Percentiles rank a stretch among this genome's conserved stretches.
Evolutionary conservation across 2,113 vertebrate genomes (phyloP).

Genomic region (Pantherophis guttatus): DNA sequence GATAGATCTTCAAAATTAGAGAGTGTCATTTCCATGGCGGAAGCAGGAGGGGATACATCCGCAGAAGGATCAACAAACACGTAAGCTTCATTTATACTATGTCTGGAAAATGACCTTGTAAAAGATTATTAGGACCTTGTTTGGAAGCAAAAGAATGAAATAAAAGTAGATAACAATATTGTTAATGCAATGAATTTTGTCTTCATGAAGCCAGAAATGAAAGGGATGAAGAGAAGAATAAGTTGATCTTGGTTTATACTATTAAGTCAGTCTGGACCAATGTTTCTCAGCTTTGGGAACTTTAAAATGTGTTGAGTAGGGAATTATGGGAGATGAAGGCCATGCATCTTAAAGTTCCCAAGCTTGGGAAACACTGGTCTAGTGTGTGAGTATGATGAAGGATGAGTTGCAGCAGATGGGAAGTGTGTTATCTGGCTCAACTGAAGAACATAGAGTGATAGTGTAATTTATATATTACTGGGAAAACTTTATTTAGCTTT

Average conservation of each 20-base stretch:
- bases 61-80: slow-evolving; percentile 79
- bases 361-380: not conserved
- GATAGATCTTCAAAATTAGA: slow-evolving; percentile 70
- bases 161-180: not conserved
- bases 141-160: not conserved
- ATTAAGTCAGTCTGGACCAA: not conserved
- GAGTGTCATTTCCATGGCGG: slow-evolving; percentile 69
- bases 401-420: not conserved
- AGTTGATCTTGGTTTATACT: slow-evolving; percentile 1
- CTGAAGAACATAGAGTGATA: not conserved
- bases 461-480: not conserved
- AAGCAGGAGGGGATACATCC: slow-evolving; percentile 66
- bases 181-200: not conserved
- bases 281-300: not conserved
- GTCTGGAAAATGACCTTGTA: not conserved
- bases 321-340: not conserved
- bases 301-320: not conserved
- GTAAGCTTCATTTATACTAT: slow-evolving; percentile 66
- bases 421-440: not conserved
- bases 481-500: not conserved
- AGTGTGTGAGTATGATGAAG: not conserved
- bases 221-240: not conserved
- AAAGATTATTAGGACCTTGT: not conserved
- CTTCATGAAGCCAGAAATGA: not conserved
- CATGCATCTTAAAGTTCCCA: not conserved